Conservation (phyloP, 2,888 invertebrate genomes). For the Patella caerulea region DNA sequence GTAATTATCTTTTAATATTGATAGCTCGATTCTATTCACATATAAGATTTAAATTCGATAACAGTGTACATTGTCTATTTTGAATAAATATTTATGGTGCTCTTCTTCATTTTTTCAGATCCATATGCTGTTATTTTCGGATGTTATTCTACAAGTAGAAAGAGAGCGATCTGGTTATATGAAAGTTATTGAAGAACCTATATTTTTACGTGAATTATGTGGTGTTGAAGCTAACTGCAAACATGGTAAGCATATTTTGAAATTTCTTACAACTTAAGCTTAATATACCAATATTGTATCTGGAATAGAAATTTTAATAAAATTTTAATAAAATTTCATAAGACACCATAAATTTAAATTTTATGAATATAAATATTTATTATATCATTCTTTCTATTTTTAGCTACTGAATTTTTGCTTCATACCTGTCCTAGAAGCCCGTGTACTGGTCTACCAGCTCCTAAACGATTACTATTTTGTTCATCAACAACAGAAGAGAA, state of each 20-base stretch:
- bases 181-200: conserved; percentile 57
- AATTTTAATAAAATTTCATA: not conserved
- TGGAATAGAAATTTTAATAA: not conserved
- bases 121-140: conserved; percentile 61
- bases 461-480: conserved; percentile 43
- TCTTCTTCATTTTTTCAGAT: conserved; percentile 35
- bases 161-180: conserved; percentile 52
- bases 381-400: conserved; percentile 20
- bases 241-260: conserved; percentile 45
- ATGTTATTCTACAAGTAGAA: conserved; percentile 59
- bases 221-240: conserved; percentile 57
- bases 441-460: conserved; percentile 26
- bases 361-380: conserved; percentile 6
- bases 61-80: too few relatives aligned
- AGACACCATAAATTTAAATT: not conserved
- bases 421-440: conserved; percentile 39
- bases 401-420: conserved; percentile 59
- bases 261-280: not conserved
- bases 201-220: conserved; percentile 52
- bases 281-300: not conserved
- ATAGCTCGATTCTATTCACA: not conserved
- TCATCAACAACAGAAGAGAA: conserved; percentile 64
- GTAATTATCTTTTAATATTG: conserved; percentile 18
- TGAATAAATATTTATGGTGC: not conserved
- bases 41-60: not conserved